Base-by-base conservation (phyloP, 1,140 invertebrate genomes). In the Eriosoma lanigerum region DNA sequence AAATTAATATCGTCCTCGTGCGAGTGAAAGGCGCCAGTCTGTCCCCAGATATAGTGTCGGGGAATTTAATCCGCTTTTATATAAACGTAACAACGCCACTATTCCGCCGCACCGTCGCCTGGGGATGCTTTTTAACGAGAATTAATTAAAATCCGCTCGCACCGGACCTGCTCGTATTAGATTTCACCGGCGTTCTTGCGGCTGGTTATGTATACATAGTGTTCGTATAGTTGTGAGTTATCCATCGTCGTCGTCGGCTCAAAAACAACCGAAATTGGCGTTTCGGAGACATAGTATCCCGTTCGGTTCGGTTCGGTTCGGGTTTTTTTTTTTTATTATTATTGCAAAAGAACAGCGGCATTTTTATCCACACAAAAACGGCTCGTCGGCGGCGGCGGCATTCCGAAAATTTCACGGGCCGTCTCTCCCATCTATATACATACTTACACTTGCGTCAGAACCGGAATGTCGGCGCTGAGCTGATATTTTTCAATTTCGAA, bases 401-500 rank as follows among this genome's bases (percentile, higher is more conserved):
- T 78, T 78, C 56, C 9, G 17, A 58, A 78, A 60, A 78, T 78
- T 58, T 52, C 38, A 26, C 9, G 1, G 68, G 17, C 17, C 24
- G 17, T 48, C 75, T 21, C 26, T 29, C 21, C 0, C 24, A 24
- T 26, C 3, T 38, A 38, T 38, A 38, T 38, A 38, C 9, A n/a
- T n/a, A 26, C 58, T 60, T 29, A 24, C 58, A 15, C 1, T 21
- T 2, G 0, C 21, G 4, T 21, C n/a, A 0, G 32, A 12, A 52
- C 29, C 5, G 73, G 73, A 56, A 56, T 78, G 21, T 21, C 12
- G 32, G 32, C 8, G 8, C 32, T 4, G 54, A 58, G 72, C 24
- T 54, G 75, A 78, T 78, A 78, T 78, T 78, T 78, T 62, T 78
- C 75, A 78, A 78, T 78, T 78, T 78, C 46, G 56, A 62, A 78